Evolutionary conservation across 2,888 invertebrate species (phyloP), one percentile per base, ranked within the genome.

Genomic region (Bembecia ichneumoniformis): DNA sequence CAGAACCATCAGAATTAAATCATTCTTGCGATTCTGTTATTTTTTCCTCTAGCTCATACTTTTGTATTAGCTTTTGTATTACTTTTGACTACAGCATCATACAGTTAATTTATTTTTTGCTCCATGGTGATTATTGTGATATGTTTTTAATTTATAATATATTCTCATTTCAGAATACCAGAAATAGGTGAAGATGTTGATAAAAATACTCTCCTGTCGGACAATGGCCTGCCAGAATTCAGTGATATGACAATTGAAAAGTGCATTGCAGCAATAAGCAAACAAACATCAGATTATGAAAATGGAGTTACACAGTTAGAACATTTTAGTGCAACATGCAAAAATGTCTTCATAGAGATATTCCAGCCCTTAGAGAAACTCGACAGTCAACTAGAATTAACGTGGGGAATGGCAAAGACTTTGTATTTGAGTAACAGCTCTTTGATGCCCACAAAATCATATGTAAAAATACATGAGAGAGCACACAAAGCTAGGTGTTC

Each of bases 391-490:
- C 76, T 98, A 47, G 94, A 95, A 67, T 90, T 92, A 47, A 95
- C 95, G 3, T 96, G 96, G 95, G 95, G 95, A 9, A 89, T 96
- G 60, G 92, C 96, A 0, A 96, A 96, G 76, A 91, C 94, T 3
- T 75, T 97, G 10, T 96, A 94, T 68, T 81, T 94, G 47, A 93
- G 94, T 3, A 94, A 94, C 65, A 92, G 92, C 63, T 91, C 92
- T 0, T 70, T 93, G 10, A 94, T 96, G 91, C 94, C 95, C 0
- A 92, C 93, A 3, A 92, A 92, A 61, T 91, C 90, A 46, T 96
- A 95, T 64, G 78, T 93, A 60, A 90, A 93, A 63, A 92, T 97
- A 56, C 94, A 96, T 63, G 92, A 93, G 54, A 88, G 96, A 58
- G 94, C 96, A 0, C 89, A 91, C 58, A 89, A 90, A 65, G 95